Conservation (phyloP, 1,140 invertebrate genomes). For the Diorhabda sublineata region DNA sequence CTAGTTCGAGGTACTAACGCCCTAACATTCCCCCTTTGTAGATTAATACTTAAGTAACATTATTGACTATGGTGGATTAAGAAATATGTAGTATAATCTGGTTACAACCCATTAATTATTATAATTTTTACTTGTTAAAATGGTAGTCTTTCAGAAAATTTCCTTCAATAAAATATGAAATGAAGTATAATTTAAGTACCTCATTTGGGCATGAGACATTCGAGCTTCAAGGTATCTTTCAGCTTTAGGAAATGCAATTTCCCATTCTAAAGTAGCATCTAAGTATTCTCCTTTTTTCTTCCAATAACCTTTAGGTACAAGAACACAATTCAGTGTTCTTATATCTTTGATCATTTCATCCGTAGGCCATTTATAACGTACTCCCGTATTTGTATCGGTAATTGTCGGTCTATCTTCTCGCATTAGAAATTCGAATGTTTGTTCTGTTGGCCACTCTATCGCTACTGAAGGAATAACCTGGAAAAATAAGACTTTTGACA, state of each 20-base stretch:
- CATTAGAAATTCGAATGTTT: slow-evolving; percentile 33
- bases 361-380: slow-evolving; percentile 62
- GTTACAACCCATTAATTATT: too few species aligned
- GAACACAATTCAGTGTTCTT: slow-evolving; percentile 60
- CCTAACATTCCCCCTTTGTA: too few species aligned
- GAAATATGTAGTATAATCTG: too few species aligned
- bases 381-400: slow-evolving; percentile 27
- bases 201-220: slow-evolving; percentile 62
- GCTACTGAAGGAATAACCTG: slow-evolving; percentile 37
- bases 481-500: slow-evolving; percentile 9
- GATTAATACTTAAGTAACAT: too few species aligned
- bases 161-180: too few species aligned
- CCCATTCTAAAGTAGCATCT: slow-evolving; percentile 65
- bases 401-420: slow-evolving; percentile 36
- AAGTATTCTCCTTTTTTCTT: slow-evolving; percentile 56
- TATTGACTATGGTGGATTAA: too few species aligned
- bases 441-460: slow-evolving; percentile 35
- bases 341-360: slow-evolving; percentile 60
- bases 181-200: background rate
- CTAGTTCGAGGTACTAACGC: too few species aligned
- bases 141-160: too few species aligned
- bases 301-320: slow-evolving; percentile 63
- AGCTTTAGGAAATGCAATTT: slow-evolving; percentile 66
- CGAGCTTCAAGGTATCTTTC: slow-evolving; percentile 67
- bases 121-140: too few species aligned